Conservation (phyloP, 1,140 invertebrate genomes). For the Capitella teleta region DNA sequence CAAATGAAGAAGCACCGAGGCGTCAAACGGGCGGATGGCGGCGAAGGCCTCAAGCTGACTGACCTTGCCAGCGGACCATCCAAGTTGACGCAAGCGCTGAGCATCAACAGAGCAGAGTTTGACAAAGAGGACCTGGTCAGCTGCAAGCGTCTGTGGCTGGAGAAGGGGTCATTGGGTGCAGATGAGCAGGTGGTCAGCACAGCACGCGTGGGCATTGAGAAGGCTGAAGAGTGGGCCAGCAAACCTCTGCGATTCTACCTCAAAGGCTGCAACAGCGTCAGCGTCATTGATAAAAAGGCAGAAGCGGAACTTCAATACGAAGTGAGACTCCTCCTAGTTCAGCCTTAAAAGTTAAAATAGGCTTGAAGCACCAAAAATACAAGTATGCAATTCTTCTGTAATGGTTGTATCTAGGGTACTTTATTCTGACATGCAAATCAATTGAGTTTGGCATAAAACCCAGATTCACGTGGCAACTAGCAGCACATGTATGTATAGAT, state of each 20-base stretch:
- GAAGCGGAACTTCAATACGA: neutral
- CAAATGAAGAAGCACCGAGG: slow-evolving; percentile 47
- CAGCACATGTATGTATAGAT: too few relatives aligned
- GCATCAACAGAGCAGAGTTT: slow-evolving; percentile 49
- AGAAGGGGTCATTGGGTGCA: slow-evolving; percentile 31
- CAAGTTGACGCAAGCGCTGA: slow-evolving; percentile 60
- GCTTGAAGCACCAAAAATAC: too few relatives aligned
- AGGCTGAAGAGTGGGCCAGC: slow-evolving; percentile 51
- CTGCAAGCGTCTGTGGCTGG: slow-evolving; percentile 52
- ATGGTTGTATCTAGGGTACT: too few relatives aligned
- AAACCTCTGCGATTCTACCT: slow-evolving; percentile 55
- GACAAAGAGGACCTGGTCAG: slow-evolving; percentile 50
- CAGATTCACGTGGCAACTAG: too few relatives aligned
- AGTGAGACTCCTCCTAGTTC: too few relatives aligned
- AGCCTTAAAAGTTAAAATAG: too few relatives aligned
- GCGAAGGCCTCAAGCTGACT: slow-evolving; percentile 41
- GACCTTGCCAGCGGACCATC: slow-evolving; percentile 66
- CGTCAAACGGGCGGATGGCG: slow-evolving; percentile 17
- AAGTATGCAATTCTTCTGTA: too few relatives aligned
- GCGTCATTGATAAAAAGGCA: slow-evolving; percentile 12
- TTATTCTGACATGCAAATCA: too few relatives aligned
- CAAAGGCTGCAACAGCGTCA: slow-evolving; percentile 21
- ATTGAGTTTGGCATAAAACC: too few relatives aligned
- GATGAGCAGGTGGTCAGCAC: slow-evolving; percentile 44
- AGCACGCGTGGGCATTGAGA: slow-evolving; percentile 58